phyloP scores from a whole-genome alignment of 2,797 vertebrate genomes.

The Nothura maculosa region DNA sequence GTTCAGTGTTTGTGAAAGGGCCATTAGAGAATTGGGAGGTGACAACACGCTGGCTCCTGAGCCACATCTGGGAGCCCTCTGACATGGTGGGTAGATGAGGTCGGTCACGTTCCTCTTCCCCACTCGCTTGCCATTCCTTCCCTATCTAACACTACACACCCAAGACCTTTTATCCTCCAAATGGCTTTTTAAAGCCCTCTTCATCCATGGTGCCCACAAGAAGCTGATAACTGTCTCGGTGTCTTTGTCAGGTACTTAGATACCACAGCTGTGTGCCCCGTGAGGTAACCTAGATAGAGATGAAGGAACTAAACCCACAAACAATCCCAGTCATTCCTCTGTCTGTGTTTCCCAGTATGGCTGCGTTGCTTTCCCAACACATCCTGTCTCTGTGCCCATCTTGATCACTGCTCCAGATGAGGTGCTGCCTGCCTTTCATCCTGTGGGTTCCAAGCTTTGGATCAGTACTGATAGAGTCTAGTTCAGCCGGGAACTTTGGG shows the following conservation, averaged over 20 bases:
- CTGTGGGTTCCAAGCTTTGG: background rate
- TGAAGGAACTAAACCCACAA: background rate
- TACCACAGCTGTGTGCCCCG: accelerated
- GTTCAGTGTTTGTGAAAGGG: background rate
- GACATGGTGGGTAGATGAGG: background rate
- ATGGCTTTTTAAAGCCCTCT: background rate
- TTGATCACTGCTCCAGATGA: constrained; percentile 25
- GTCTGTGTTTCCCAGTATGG: background rate
- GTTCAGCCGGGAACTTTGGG: background rate
- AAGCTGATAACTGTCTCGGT: background rate
- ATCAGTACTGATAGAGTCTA: constrained; percentile 20
- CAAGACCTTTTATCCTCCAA: background rate
- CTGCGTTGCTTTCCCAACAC: background rate
- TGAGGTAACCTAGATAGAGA: background rate
- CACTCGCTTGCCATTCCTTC: background rate
- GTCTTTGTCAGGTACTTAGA: background rate
- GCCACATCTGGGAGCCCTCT: background rate
- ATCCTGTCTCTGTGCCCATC: constrained; percentile 36
- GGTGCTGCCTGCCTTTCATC: background rate
- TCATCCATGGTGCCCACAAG: background rate
- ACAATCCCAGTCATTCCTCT: background rate
- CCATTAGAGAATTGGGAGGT: background rate
- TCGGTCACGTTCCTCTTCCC: background rate
- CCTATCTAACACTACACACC: background rate
- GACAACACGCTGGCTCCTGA: background rate